A percentile compares a stretch with the other conserved stretches of the same genome.
These are phyloP conservation scores for Enhydra lutris DNA, from an alignment of 2,113 vertebrate genomes.

Conservation along the genomic window DNA sequence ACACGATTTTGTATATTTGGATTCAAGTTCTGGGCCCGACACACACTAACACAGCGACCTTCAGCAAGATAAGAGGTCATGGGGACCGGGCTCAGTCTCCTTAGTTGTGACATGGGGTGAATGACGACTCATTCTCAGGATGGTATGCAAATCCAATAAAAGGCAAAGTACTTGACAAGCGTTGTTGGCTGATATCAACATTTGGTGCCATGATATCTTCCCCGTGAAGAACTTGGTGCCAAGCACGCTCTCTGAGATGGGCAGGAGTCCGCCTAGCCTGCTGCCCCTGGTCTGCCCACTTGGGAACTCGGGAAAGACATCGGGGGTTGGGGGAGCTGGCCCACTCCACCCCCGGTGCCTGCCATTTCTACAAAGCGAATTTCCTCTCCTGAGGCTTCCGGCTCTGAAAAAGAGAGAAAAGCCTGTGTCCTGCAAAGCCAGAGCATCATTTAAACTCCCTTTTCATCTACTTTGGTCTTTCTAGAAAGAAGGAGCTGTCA, in stretches of 20 bases:
- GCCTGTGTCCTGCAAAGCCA: not conserved
- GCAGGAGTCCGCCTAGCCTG: not conserved
- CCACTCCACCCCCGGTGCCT: not conserved
- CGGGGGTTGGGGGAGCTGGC: not conserved
- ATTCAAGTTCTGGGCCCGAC: not conserved
- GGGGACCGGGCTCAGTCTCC: not conserved
- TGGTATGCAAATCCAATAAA: not conserved
- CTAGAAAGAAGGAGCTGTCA: not conserved
- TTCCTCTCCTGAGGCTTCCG: not conserved
- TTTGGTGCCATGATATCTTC: not conserved
- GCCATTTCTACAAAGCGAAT: not conserved
- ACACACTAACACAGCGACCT: not conserved
- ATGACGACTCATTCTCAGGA: not conserved
- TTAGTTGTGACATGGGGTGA: not conserved
- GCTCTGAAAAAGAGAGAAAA: conserved; percentile 1
- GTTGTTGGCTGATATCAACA: not conserved
- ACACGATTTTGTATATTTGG: not conserved
- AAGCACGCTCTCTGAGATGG: not conserved
- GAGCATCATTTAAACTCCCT: not conserved
- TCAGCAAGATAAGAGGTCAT: not conserved
- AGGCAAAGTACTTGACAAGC: not conserved
- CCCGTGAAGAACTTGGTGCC: not conserved
- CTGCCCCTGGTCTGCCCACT: not conserved
- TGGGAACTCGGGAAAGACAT: not conserved
- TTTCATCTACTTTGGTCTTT: not conserved